phyloP scores from a whole-genome alignment of 2,888 invertebrate species.

The Rotaria magnacalcarata region DNA sequence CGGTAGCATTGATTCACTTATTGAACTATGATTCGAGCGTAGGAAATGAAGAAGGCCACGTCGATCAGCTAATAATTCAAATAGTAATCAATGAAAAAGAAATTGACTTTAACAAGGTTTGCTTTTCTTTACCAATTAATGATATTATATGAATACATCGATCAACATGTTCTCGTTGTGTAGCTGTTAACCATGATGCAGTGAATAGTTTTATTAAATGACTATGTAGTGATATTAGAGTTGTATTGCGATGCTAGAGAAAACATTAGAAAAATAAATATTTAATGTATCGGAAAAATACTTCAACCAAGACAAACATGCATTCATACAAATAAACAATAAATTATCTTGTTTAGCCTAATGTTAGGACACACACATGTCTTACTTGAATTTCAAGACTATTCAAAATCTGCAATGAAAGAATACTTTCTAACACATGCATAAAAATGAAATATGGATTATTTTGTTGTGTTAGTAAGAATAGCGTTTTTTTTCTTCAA shows the following conservation, averaged over 20 bases:
- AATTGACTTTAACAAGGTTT: too few species aligned
- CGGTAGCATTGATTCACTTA: not conserved
- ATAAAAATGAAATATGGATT: not conserved
- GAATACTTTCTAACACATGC: not conserved
- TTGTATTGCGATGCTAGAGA: slow-evolving; percentile 68
- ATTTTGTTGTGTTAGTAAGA: not conserved
- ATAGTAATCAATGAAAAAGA: too few species aligned
- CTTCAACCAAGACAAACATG: not conserved
- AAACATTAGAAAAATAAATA: slow-evolving; percentile 39
- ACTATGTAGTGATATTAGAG: not conserved
- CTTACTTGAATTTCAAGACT: not conserved
- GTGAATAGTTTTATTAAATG: not conserved
- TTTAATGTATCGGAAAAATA: not conserved
- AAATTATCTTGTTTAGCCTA: not conserved
- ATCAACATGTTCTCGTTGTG: slow-evolving; percentile 8
- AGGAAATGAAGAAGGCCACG: slow-evolving; percentile 3
- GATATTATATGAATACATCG: slow-evolving; percentile 32
- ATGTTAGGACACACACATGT: too few species aligned
- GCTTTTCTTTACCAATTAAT: not conserved
- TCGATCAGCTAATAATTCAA: not conserved
- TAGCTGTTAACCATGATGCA: slow-evolving; percentile 4
- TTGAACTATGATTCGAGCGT: not conserved
- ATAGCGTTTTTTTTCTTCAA: not conserved
- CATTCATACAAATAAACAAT: not conserved
- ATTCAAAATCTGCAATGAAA: not conserved